Conservation (phyloP, 2,888 invertebrate species). For the Cephus sareptanus region DNA sequence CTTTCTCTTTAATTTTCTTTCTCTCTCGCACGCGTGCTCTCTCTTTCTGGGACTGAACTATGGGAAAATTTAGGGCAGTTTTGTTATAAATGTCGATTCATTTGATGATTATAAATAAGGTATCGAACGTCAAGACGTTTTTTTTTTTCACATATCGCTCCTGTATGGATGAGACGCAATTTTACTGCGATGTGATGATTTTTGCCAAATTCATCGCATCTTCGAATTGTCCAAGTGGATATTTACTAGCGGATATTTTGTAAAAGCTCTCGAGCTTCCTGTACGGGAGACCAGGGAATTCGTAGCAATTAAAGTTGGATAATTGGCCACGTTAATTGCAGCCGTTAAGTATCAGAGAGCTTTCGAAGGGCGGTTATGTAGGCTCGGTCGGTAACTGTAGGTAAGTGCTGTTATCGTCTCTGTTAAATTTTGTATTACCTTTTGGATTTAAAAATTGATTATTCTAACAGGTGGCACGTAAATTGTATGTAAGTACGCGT, state of each 20-base stretch:
- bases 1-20: neutral
- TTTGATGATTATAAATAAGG: neutral
- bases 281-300: neutral
- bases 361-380: neutral
- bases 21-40: no score
- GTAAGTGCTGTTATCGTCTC: neutral
- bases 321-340: neutral
- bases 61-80: neutral
- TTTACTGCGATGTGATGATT: neutral
- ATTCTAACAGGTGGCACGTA: slow-evolving; percentile 44
- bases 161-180: neutral
- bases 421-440: neutral
- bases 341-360: neutral
- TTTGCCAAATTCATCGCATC: no score
- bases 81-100: neutral
- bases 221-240: neutral
- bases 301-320: neutral
- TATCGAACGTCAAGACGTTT: neutral
- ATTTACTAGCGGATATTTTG: neutral
- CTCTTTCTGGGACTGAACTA: neutral
- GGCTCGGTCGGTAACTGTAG: neutral
- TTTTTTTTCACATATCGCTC: neutral
- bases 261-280: neutral
- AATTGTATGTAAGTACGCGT: slow-evolving; percentile 20
- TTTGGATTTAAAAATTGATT: slow-evolving; percentile 13